These are phyloP conservation scores for Megaleporinus macrocephalus DNA, from an alignment of 2,113 vertebrate species.

Conservation along the genomic window DNA sequence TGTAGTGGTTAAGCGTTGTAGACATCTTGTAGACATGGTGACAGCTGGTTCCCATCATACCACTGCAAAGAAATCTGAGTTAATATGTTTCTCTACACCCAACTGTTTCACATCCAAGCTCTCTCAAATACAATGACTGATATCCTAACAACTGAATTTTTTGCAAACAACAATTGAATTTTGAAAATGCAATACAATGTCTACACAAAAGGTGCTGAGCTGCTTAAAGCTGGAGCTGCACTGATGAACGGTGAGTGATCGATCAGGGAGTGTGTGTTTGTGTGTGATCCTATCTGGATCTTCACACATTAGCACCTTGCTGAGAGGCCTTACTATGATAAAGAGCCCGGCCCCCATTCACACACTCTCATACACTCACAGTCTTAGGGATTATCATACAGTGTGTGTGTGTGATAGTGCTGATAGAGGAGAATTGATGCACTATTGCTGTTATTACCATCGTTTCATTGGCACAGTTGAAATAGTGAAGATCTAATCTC, in stretches of 20 bases:
- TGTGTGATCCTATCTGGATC: slow-evolving; percentile 42
- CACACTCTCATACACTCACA: slow-evolving; percentile 34
- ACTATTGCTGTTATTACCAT: neutral
- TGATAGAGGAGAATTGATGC: neutral
- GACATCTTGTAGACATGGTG: too few species aligned
- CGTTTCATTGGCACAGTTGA: neutral
- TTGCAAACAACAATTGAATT: too few species aligned
- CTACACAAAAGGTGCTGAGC: too few species aligned
- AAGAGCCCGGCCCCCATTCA: slow-evolving; percentile 15
- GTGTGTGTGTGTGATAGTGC: slow-evolving; percentile 23
- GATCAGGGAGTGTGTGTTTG: neutral
- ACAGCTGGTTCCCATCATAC: too few species aligned
- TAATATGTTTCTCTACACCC: too few species aligned
- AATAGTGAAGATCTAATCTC: neutral
- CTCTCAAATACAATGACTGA: too few species aligned
- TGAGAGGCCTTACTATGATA: slow-evolving; percentile 23
- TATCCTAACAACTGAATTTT: too few species aligned
- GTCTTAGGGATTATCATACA: slow-evolving; percentile 51
- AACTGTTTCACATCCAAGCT: too few species aligned
- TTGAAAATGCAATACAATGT: too few species aligned
- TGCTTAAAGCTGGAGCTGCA: too few species aligned
- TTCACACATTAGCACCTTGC: slow-evolving; percentile 43
- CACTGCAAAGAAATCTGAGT: too few species aligned
- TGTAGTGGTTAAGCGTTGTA: too few species aligned
- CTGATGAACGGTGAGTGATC: neutral